Evolutionary conservation across 2,797 vertebrate species (phyloP).

Genomic region (Etheostoma nigrum): DNA sequence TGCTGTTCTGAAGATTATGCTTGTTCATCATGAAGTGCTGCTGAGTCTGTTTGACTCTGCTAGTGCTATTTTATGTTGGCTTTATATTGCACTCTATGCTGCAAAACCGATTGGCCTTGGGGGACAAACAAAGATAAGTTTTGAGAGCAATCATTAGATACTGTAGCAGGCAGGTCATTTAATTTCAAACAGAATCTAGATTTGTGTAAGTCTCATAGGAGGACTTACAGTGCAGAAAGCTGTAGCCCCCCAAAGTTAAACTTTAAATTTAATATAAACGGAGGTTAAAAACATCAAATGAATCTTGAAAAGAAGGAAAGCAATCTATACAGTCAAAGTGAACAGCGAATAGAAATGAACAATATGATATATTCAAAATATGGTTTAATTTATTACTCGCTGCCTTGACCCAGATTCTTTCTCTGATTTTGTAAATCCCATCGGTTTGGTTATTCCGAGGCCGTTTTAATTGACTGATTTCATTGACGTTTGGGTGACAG

Average conservation of each 20-base stretch:
- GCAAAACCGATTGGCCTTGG: too few relatives aligned
- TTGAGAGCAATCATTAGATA: neutral
- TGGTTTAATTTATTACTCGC: neutral
- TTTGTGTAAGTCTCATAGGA: neutral
- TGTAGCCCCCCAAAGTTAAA: neutral
- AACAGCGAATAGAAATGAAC: rapidly evolving
- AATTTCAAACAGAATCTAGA: neutral
- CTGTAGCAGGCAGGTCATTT: neutral
- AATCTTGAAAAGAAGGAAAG: neutral
- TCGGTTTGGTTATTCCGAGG: neutral
- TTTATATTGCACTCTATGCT: too few relatives aligned
- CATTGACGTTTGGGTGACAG: conserved; percentile 21
- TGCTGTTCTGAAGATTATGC: too few relatives aligned
- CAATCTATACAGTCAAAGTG: neutral
- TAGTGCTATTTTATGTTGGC: too few relatives aligned
- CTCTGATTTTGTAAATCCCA: neutral
- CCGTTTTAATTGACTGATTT: conserved; percentile 29
- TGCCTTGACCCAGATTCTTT: conserved; percentile 22
- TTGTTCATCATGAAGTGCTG: too few relatives aligned
- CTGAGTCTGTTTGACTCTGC: too few relatives aligned
- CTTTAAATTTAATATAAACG: neutral
- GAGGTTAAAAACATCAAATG: neutral
- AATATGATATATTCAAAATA: neutral
- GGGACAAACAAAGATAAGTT: too few relatives aligned
- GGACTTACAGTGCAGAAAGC: neutral